phyloP scores from a whole-genome alignment of 2,888 invertebrate species.

The Meganola albula region DNA sequence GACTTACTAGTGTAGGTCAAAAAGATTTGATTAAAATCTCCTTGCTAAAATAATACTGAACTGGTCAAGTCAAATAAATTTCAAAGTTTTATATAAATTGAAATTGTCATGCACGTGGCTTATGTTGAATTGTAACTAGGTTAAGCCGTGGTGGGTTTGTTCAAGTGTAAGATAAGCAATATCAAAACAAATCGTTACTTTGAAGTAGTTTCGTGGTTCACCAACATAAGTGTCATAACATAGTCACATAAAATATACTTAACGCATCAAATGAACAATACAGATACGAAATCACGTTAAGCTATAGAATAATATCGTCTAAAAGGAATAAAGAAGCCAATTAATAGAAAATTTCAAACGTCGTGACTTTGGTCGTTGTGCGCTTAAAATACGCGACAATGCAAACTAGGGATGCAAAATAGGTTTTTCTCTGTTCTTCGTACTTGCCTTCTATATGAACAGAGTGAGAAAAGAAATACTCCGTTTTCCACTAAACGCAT shows the following conservation, averaged over 20 bases:
- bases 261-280: slow-evolving; percentile 48
- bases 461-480: slow-evolving; percentile 36
- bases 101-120: too few relatives aligned
- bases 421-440: slow-evolving; percentile 43
- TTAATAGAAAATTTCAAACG: slow-evolving; percentile 65
- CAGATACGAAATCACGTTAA: slow-evolving; percentile 47
- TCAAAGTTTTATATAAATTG: too few relatives aligned
- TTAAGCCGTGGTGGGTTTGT: too few relatives aligned
- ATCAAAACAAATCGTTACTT: slow-evolving; percentile 33
- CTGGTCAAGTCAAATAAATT: too few relatives aligned
- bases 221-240: slow-evolving; percentile 38
- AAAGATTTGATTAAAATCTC: too few relatives aligned
- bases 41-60: too few relatives aligned
- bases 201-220: slow-evolving; percentile 30
- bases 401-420: slow-evolving; percentile 31
- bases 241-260: slow-evolving; percentile 37
- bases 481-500: slow-evolving; percentile 45
- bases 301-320: slow-evolving; percentile 45
- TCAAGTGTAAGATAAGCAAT: slow-evolving; percentile 25
- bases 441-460: slow-evolving; percentile 21
- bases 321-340: slow-evolving; percentile 58
- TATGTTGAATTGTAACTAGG: too few relatives aligned
- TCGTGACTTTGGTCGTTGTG: slow-evolving; percentile 54
- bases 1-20: too few relatives aligned
- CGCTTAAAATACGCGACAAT: slow-evolving; percentile 52